These are phyloP conservation scores for Ammospiza caudacuta DNA, from an alignment of 2,113 vertebrate genomes.

Conservation along the genomic window DNA sequence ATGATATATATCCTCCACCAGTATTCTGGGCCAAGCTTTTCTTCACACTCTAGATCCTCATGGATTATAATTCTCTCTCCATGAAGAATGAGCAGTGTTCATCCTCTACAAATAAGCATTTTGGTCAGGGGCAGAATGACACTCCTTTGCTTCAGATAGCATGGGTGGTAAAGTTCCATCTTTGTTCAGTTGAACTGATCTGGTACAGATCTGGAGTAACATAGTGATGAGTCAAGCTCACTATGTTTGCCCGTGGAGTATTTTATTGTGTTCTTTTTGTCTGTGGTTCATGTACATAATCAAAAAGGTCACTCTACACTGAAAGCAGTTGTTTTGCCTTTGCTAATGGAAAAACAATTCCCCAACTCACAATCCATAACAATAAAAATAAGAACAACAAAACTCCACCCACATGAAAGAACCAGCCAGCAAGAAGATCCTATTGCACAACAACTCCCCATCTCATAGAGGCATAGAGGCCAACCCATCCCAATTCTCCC, in stretches of 20 bases:
- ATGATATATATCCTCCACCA: neutral
- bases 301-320: slow-evolving; percentile 61
- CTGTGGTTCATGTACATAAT: slow-evolving; percentile 59
- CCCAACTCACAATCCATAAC: slow-evolving; percentile 49
- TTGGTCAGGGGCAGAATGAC: neutral
- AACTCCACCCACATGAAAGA: slow-evolving; percentile 48
- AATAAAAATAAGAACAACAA: slow-evolving; percentile 63
- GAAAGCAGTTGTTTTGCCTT: slow-evolving; percentile 63
- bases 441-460: slow-evolving; percentile 31
- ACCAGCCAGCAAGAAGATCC: slow-evolving; percentile 26
- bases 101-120: neutral
- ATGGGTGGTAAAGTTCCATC: neutral
- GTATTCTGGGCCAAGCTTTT: neutral
- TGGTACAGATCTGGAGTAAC: slow-evolving; percentile 12
- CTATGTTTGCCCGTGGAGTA: slow-evolving; percentile 21
- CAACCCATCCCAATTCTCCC: neutral
- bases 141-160: neutral
- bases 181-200: neutral
- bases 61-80: neutral
- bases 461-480: slow-evolving; percentile 18
- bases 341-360: slow-evolving; percentile 67
- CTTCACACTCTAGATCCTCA: neutral
- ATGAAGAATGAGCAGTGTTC: neutral
- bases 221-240: slow-evolving; percentile 37
- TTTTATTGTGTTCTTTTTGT: slow-evolving; percentile 62